Base-by-base conservation (phyloP, 2,113 vertebrate species). In the Myotis yumanensis region DNA sequence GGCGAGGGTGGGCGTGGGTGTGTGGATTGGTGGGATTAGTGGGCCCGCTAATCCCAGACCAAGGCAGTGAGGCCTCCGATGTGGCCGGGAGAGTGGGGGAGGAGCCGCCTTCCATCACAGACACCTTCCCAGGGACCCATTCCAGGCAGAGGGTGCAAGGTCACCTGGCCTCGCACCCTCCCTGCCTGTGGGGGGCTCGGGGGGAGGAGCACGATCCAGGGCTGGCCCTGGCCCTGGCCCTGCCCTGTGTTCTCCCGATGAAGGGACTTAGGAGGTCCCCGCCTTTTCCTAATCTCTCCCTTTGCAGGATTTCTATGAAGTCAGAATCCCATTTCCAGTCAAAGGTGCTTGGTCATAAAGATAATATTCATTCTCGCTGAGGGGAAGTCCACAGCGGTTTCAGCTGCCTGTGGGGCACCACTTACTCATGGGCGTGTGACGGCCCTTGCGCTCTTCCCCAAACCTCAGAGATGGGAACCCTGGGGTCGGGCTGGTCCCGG, bases 261-360 rank as follows among this genome's bases (percentile, higher is more conserved):
- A 2, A 59, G 79, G 81, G 85, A 94, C 91, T 90, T 52, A 35
- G 89, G 90, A 91, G 81, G n/a, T 52, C 37, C 57, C 14, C 64
- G 10, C 51, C 46, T 88, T 52, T 84, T 93, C 64, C 96, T 94
- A 80, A 86, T 92, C 96, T 79, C 73, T 95, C 54, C 62, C 73
- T 90, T 48, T 43, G 86, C 90, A 77, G 83, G 69, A 82, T 82
- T 96, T 96, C 94, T 83, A 23, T 75, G 91, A 94, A 85, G 73
- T 96, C 95, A 94, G 88, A 83, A 95, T 96, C 95, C 96, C 92
- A 68, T 93, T 97, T 97, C 97, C 97, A 96, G 96, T 95, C 95
- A 97, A 79, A 96, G 95, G 95, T 90, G 87, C 87, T 93, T 92
- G 96, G 81, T 97, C 93, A 96, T 96, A 95, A 92, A 95, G 95